Evolutionary conservation across 2,797 vertebrate genomes (phyloP), one percentile per base, ranked within the genome.

Genomic region (Clarias laeviceps): DNA sequence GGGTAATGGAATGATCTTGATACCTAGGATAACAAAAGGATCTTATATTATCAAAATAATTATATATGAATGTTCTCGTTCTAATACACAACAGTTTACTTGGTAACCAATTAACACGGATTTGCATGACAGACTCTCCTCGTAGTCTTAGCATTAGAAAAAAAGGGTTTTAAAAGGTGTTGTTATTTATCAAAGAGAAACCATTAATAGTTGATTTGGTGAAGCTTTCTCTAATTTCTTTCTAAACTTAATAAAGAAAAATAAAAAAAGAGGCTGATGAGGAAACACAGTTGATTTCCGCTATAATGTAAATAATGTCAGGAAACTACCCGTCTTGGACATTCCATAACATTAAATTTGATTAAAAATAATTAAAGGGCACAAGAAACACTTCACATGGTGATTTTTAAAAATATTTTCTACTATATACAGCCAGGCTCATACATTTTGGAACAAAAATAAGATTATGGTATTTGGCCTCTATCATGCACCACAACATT

Each of bases 1-100:
- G 0, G 98, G 95, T 87, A 99, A 95, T 57, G 98, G 98, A 88
- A 99, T 95, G 86, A 99, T 97, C 93, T 98, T 99, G 88, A 99
- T 92, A 83, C 97, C 98, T 99, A 91, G 2, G 2, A 74, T 69
- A 32, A 14, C 15, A 37, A 1, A 90, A 34, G 89, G 12, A 54
- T 54, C 50, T 54, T 54, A 54, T 54, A 54, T 54, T 54, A 14
- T 50, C 9, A 27, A 17, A 50, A 50, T 24, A 50, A 6, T 12
- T 9, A n/a, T 73, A 17, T 73, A 50, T 17, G n/a, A n/a, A 76
- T 56, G n/a, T 74, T 45, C 72, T 74, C 5, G 0, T 17, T 74
- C 45, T 59, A 59, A 77, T 14, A 34, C 18, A 57, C 54, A 32
- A 32, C 8, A 59, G 54, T 59, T 57, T 77, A 54, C 57, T 32